A percentile compares a stretch with the other conserved stretches of the same genome.
Evolutionary conservation across 2,797 vertebrate genomes (phyloP).

Genomic region (Neosalanx taihuensis): DNA sequence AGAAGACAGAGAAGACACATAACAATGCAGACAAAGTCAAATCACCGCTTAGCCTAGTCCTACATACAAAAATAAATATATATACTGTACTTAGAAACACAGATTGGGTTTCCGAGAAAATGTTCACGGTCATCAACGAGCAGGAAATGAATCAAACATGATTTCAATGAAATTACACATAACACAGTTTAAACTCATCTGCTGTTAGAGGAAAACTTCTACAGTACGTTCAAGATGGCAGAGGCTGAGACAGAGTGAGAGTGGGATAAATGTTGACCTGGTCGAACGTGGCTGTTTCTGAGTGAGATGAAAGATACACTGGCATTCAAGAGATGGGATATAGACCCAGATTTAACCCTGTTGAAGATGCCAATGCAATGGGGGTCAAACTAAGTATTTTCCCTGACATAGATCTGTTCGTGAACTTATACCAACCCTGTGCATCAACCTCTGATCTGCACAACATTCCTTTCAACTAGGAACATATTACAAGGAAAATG

Average conservation of each 20-base stretch:
- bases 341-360: not conserved
- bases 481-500: slow-evolving; percentile 14
- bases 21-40: not conserved
- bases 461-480: too few relatives aligned
- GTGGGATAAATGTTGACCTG: slow-evolving; percentile 67
- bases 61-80: too few relatives aligned
- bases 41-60: not conserved
- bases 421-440: too few relatives aligned
- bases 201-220: slow-evolving; percentile 27
- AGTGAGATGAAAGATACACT: slow-evolving; percentile 52
- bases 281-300: slow-evolving; percentile 67
- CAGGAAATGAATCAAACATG: not conserved
- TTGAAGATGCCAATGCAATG: too few relatives aligned
- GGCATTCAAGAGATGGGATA: slow-evolving; percentile 23
- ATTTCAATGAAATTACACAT: slow-evolving; percentile 18
- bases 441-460: too few relatives aligned
- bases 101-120: slow-evolving; percentile 16
- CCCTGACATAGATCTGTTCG: too few relatives aligned
- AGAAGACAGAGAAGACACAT: not conserved
- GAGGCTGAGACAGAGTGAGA: slow-evolving; percentile 64
- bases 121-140: slow-evolving; percentile 7
- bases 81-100: not conserved
- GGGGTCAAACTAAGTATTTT: too few relatives aligned
- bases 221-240: slow-evolving; percentile 33
- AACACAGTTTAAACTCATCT: not conserved